Percentiles rank a stretch among this genome's conserved stretches.
Evolutionary conservation across 1,140 invertebrate genomes (phyloP).

Genomic region (Bactericera cockerelli): DNA sequence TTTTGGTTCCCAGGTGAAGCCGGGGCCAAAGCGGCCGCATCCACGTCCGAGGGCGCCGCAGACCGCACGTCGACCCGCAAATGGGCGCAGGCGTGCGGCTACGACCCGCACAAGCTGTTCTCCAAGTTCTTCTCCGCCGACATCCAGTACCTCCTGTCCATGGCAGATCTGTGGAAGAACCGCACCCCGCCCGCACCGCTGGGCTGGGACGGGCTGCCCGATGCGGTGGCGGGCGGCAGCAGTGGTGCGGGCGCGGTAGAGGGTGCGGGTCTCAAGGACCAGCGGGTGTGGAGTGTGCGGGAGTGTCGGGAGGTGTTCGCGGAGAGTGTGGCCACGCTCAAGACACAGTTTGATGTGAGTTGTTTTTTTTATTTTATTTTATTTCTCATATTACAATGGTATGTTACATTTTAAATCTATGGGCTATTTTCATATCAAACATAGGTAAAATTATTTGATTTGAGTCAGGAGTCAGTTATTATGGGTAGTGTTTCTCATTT

Average conservation of each 20-base stretch:
- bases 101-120: slow-evolving; percentile 70
- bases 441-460: no score
- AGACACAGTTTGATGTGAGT: slow-evolving; percentile 38
- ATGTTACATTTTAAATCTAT: no score
- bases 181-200: slow-evolving; percentile 66
- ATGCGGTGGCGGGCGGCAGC: slow-evolving; percentile 36
- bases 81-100: slow-evolving; percentile 73
- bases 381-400: no score
- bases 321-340: slow-evolving; percentile 49
- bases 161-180: slow-evolving; percentile 91
- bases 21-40: slow-evolving; percentile 33
- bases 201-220: slow-evolving; percentile 48
- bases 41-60: slow-evolving; percentile 49
- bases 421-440: no score
- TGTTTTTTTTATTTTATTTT: neutral
- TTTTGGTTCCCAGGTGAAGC: slow-evolving; percentile 35
- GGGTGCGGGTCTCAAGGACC: slow-evolving; percentile 42
- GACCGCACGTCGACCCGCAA: slow-evolving; percentile 68
- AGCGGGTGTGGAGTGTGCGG: slow-evolving; percentile 63
- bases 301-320: slow-evolving; percentile 63
- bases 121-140: slow-evolving; percentile 89
- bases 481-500: no score
- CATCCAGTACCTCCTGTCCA: slow-evolving; percentile 83
- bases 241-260: slow-evolving; percentile 24
- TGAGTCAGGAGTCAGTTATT: no score